phyloP scores from a whole-genome alignment of 2,888 invertebrate genomes.

The Congeria kusceri region DNA sequence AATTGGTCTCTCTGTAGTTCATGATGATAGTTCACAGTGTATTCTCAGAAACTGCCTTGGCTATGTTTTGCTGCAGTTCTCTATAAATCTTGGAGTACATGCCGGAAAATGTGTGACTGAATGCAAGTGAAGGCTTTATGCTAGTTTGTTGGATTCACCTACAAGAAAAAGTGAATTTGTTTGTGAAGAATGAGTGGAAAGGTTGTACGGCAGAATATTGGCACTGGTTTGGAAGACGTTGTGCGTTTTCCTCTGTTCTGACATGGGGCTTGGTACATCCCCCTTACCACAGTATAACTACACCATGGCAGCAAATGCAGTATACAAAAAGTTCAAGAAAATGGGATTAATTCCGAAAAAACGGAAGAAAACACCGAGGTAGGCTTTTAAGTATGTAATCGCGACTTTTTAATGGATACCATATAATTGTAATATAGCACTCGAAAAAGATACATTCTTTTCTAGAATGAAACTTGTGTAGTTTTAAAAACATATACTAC shows the following conservation, averaged over 20 bases:
- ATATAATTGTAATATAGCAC: too few relatives aligned
- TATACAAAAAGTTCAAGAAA: conserved; percentile 72
- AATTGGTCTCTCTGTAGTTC: too few relatives aligned
- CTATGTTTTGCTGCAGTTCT: too few relatives aligned
- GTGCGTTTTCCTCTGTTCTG: conserved; percentile 37
- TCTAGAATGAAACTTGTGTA: too few relatives aligned
- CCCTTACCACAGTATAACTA: conserved; percentile 43
- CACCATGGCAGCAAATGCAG: conserved; percentile 68
- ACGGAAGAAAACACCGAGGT: conserved; percentile 58
- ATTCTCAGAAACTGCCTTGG: too few relatives aligned
- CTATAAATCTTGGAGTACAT: too few relatives aligned
- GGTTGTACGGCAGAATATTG: conserved; percentile 36
- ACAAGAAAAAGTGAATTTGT: conserved; percentile 42
- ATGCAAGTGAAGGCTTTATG: too few relatives aligned
- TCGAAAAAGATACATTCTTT: too few relatives aligned
- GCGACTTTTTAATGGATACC: too few relatives aligned
- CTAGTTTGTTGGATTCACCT: conserved; percentile 28
- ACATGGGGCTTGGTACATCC: conserved; percentile 60
- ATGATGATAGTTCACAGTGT: too few relatives aligned
- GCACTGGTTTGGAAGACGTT: conserved; percentile 21
- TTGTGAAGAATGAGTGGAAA: conserved; percentile 6
- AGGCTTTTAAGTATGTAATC: neutral
- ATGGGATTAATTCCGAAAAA: conserved; percentile 69
- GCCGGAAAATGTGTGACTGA: too few relatives aligned
- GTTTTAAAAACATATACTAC: too few relatives aligned